Percentiles rank a stretch among this genome's conserved stretches.
Evolutionary conservation across 1,140 invertebrate genomes (phyloP).

Genomic region (Mycetomoellerius zeteki): DNA sequence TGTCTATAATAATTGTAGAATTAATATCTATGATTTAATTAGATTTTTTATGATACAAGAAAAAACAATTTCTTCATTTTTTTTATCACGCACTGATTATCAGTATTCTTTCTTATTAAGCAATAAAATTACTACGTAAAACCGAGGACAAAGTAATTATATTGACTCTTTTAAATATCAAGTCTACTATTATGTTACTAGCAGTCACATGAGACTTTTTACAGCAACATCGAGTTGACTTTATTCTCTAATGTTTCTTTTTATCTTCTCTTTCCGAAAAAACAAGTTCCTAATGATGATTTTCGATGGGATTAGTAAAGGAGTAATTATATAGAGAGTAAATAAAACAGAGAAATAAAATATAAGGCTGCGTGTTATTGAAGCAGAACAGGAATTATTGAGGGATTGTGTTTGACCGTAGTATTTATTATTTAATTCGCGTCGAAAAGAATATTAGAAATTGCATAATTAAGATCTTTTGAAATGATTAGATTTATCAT

Average conservation of each 20-base stretch:
- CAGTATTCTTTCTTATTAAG: background rate
- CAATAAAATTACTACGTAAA: background rate
- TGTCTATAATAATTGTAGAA: background rate
- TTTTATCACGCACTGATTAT: background rate
- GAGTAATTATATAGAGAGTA: background rate
- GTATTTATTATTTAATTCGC: slow-evolving; percentile 26
- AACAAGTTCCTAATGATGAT: slow-evolving; percentile 63
- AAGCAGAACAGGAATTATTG: background rate
- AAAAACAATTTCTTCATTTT: background rate
- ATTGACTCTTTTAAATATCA: background rate
- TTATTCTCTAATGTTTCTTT: slow-evolving; percentile 13
- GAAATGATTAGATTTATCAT: no score
- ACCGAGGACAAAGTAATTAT: background rate
- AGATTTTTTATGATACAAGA: background rate
- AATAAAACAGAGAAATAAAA: background rate
- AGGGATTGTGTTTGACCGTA: background rate
- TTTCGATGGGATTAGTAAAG: slow-evolving; percentile 1
- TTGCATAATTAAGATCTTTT: background rate
- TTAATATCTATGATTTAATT: background rate
- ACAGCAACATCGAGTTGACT: slow-evolving; percentile 56
- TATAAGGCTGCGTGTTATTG: background rate
- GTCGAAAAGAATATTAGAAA: background rate
- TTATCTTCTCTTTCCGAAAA: slow-evolving; percentile 10
- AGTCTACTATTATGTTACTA: background rate
- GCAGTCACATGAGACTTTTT: slow-evolving; percentile 28